Base-by-base conservation (phyloP, 2,113 vertebrate species). In the Balaenoptera acutorostrata region DNA sequence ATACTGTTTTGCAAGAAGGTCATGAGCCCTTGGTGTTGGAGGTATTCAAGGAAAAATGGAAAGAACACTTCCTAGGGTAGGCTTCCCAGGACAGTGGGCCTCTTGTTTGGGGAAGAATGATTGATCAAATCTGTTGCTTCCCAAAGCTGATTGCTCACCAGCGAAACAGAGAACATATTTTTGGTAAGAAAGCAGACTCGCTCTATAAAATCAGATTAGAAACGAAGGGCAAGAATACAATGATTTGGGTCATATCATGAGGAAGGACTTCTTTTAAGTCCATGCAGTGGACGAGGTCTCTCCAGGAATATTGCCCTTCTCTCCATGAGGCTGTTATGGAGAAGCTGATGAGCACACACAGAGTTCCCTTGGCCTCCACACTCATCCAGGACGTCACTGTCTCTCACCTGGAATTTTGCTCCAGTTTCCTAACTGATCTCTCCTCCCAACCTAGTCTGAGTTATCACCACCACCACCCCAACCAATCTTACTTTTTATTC, bases 191-290 rank as follows among this genome's bases (percentile, higher is more conserved):
- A 92, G 72, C 27, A 69, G 52, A 81, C 20, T 33, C 52, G 5
- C 80, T 95, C 66, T 29, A 91, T 25, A 93, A 94, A 94, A 29
- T 44, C 36, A 46, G 39, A 57, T 90, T 77, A 85, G 86, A 94
- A 71, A 91, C 17, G 69, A 94, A 2, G 36, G 17, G 11, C 27
- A 90, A 81, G 63, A 92, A 86, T 33, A 20, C 77, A 88, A 61
- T 41, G 25, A 77, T 41, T 55, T 36, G 31, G 15, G 20, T 39
- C 44, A 77, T 59, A 2, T 49, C 72, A 49, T 39, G 12, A 68
- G 33, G 49, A 69, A 64, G 15, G 23, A 17, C n/a, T 55, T 80
- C 55, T 78, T 88, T 85, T 71, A 29, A 80, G 29, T 92, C 33
- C 27, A 25, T 31, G 44, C 23, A 46, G 29, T 23, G 20, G 20